A percentile compares a stretch with the other conserved stretches of the same genome.
Evolutionary conservation across 2,797 vertebrate genomes (phyloP).

Genomic region (Neomorphus geoffroyi): DNA sequence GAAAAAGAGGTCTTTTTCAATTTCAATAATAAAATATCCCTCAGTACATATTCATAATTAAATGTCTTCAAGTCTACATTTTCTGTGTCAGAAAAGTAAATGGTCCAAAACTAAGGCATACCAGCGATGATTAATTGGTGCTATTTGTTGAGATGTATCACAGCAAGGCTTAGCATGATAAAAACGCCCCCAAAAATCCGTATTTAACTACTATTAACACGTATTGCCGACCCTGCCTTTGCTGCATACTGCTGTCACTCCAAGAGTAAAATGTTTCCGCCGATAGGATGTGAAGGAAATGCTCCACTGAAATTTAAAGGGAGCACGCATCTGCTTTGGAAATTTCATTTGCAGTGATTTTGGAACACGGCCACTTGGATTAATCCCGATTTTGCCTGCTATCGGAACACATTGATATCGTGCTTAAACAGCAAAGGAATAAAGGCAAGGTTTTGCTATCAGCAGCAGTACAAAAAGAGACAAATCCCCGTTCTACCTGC

Average conservation of each 20-base stretch:
- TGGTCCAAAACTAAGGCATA: slow-evolving; percentile 40
- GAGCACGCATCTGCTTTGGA: neutral
- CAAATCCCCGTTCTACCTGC: neutral
- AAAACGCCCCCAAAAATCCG: neutral
- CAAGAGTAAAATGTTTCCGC: neutral
- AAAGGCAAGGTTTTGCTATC: neutral
- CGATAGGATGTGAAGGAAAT: neutral
- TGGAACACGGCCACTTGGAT: neutral
- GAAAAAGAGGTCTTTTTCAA: neutral
- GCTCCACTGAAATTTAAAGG: neutral
- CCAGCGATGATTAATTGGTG: slow-evolving; percentile 32
- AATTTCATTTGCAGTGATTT: neutral
- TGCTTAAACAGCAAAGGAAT: slow-evolving; percentile 6
- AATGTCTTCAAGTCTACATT: slow-evolving; percentile 40
- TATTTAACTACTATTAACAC: neutral
- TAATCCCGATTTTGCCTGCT: neutral
- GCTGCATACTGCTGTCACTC: neutral
- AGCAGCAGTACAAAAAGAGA: neutral
- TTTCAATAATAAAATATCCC: slow-evolving; percentile 32
- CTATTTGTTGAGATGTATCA: slow-evolving; percentile 9
- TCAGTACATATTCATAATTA: slow-evolving; percentile 50
- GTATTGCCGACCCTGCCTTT: neutral
- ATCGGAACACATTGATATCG: neutral
- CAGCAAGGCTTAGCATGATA: neutral
- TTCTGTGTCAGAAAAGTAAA: slow-evolving; percentile 48